Evolutionary conservation across 2,113 vertebrate genomes (phyloP).

Genomic region (Engystomops pustulosus): DNA sequence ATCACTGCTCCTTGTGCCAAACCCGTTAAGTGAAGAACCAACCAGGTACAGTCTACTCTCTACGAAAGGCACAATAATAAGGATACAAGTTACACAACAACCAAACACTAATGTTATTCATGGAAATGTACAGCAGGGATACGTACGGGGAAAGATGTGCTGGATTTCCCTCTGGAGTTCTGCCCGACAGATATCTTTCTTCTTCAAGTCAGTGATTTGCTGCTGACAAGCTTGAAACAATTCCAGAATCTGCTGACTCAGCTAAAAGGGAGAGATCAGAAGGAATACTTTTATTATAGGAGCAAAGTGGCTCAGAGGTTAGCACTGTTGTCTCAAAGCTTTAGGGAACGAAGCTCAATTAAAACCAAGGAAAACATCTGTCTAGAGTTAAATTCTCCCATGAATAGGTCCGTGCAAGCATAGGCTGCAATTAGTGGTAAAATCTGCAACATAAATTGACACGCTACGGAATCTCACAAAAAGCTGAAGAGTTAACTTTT

Average conservation of each 20-base stretch:
- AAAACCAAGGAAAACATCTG: no score
- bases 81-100: constrained; percentile 45
- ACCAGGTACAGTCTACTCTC: constrained; percentile 87
- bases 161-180: constrained; percentile 87
- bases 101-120: background rate
- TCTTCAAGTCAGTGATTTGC: constrained; percentile 82
- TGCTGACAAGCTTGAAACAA: constrained; percentile 87
- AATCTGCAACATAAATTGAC: no score
- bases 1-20: constrained; percentile 91
- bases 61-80: constrained; percentile 61
- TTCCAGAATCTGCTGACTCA: constrained; percentile 88
- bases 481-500: no score
- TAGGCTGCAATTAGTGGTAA: no score
- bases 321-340: background rate
- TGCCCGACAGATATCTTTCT: constrained; percentile 85
- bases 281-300: background rate
- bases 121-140: background rate
- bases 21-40: constrained; percentile 92
- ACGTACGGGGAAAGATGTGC: constrained; percentile 83
- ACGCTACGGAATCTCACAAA: no score
- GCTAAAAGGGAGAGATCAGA: constrained; percentile 69
- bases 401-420: no score
- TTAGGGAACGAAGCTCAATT: no score
- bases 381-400: no score
- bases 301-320: no score